Conservation (phyloP, 2,888 invertebrate genomes). For the Hyppa rectilinea region DNA sequence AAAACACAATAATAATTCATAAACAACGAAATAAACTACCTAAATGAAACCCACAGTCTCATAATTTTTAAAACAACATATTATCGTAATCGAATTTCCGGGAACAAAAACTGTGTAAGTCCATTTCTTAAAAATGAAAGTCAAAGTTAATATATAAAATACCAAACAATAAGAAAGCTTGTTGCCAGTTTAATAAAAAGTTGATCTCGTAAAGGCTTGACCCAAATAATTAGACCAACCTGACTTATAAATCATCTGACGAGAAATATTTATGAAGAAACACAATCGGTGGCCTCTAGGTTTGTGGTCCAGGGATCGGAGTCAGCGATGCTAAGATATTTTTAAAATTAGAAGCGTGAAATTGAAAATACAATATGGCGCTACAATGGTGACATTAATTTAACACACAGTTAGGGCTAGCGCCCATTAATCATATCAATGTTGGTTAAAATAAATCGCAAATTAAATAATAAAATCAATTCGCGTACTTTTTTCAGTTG, state of each 20-base stretch:
- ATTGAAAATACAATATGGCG: too few species aligned
- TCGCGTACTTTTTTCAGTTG: too few species aligned
- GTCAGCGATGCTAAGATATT: slow-evolving; percentile 37
- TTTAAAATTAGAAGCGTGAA: neutral
- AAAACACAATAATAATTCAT: slow-evolving; percentile 18
- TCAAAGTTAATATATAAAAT: slow-evolving; percentile 53
- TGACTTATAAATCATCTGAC: slow-evolving; percentile 85
- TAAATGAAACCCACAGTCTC: slow-evolving; percentile 15
- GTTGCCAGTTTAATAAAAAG: slow-evolving; percentile 73
- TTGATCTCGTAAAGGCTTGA: slow-evolving; percentile 81
- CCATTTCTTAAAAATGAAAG: slow-evolving; percentile 64
- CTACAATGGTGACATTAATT: too few species aligned
- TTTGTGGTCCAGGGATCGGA: slow-evolving; percentile 48
- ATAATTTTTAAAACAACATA: slow-evolving; percentile 43
- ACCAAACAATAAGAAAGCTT: slow-evolving; percentile 68
- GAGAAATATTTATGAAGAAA: slow-evolving; percentile 84
- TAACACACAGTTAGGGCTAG: too few species aligned
- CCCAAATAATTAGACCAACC: slow-evolving; percentile 86
- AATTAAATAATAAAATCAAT: too few species aligned
- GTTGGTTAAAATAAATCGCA: too few species aligned
- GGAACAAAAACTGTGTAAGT: slow-evolving; percentile 27
- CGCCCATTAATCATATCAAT: too few species aligned
- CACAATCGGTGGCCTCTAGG: slow-evolving; percentile 80
- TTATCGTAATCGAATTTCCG: slow-evolving; percentile 51
- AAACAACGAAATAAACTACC: slow-evolving; percentile 27